Evolutionary conservation across 2,888 invertebrate species (phyloP).

Genomic region (Hecatera dysodea): DNA sequence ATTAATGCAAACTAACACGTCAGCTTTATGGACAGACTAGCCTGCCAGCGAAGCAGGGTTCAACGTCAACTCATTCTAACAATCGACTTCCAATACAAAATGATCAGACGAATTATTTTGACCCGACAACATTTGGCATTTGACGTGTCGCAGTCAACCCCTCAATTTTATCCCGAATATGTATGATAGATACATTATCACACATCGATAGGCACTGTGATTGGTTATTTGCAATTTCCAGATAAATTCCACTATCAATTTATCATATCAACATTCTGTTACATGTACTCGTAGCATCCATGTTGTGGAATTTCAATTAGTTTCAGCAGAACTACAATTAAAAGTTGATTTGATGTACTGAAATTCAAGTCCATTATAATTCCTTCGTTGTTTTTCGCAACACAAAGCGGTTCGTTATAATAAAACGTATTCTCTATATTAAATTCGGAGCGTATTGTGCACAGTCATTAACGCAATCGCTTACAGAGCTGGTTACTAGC

Average conservation of each 20-base stretch:
- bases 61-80: slow-evolving; percentile 24
- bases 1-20: slow-evolving; percentile 57
- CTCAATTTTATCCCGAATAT: not conserved
- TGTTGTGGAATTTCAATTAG: slow-evolving; percentile 12
- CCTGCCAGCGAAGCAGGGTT: slow-evolving; percentile 5
- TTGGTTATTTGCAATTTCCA: slow-evolving; percentile 18
- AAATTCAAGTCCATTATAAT: slow-evolving; percentile 1
- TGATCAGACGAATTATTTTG: slow-evolving; percentile 7
- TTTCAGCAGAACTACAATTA: not conserved
- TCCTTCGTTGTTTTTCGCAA: not conserved
- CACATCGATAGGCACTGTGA: slow-evolving; percentile 4
- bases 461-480: slow-evolving; percentile 42
- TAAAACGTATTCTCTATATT: slow-evolving; percentile 1
- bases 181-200: slow-evolving; percentile 27
- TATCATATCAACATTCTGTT: not conserved
- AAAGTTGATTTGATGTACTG: slow-evolving; percentile 8
- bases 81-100: slow-evolving; percentile 27
- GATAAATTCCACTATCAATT: slow-evolving; percentile 5
- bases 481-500: slow-evolving; percentile 16
- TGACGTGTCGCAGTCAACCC: not conserved
- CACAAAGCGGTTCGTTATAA: slow-evolving; percentile 7
- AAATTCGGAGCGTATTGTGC: slow-evolving; percentile 22
- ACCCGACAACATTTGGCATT: not conserved
- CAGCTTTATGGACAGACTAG: slow-evolving; percentile 29
- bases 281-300: not conserved